Evolutionary conservation across 2,113 vertebrate genomes (phyloP).

Genomic region (Scytalopus superciliaris): DNA sequence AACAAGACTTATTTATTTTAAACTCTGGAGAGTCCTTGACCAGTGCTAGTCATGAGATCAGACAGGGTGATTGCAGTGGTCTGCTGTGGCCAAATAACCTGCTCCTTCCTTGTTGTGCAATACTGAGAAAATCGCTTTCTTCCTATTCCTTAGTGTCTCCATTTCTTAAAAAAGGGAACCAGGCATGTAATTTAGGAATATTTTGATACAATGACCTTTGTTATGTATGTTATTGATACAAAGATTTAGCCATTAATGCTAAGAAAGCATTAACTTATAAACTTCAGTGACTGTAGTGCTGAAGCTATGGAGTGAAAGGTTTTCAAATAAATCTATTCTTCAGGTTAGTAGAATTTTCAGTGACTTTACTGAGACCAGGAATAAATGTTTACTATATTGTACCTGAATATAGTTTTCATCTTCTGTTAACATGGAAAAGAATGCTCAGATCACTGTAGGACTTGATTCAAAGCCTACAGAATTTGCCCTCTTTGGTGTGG

Average conservation of each 20-base stretch:
- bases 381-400: not conserved
- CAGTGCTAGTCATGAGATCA: not conserved
- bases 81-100: not conserved
- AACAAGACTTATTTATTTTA: not conserved
- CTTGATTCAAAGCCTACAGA: not conserved
- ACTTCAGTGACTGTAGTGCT: not conserved
- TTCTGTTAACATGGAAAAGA: not conserved
- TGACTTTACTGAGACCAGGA: not conserved
- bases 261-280: not conserved
- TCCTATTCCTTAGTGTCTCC: not conserved
- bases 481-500: not conserved
- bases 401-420: not conserved
- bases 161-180: not conserved
- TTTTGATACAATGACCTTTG: not conserved
- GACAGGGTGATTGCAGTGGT: not conserved
- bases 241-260: not conserved
- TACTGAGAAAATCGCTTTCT: not conserved
- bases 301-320: not conserved
- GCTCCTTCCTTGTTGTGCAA: not conserved
- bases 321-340: not conserved
- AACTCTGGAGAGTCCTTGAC: not conserved
- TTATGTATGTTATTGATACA: not conserved
- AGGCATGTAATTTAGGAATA: not conserved
- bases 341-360: not conserved
- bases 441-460: not conserved